Conservation (phyloP, 2,888 invertebrate genomes). For the Cataglyphis livida region DNA sequence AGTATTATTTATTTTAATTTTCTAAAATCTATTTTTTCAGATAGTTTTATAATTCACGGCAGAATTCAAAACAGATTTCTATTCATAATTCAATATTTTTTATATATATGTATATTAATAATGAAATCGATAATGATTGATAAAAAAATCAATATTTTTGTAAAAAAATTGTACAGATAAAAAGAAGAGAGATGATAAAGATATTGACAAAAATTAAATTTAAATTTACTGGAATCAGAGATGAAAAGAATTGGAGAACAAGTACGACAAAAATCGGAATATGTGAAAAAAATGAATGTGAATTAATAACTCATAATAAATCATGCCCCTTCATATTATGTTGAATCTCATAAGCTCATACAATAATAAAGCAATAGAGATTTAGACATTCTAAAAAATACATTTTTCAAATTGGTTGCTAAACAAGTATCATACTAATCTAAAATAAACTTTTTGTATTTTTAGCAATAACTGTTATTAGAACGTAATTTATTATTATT, state of each 20-base stretch:
- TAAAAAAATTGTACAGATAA: not conserved
- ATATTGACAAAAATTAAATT: not conserved
- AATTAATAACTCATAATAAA: not conserved
- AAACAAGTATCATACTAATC: not conserved
- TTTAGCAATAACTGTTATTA: not conserved
- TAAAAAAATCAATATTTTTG: not conserved
- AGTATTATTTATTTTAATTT: not conserved
- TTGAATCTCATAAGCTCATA: constrained; percentile 77
- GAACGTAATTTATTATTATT: not conserved
- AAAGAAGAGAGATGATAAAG: not conserved
- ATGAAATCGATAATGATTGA: not conserved
- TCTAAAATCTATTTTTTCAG: not conserved
- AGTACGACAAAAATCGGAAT: not conserved
- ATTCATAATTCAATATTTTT: not conserved
- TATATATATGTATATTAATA: not conserved
- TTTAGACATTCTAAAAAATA: constrained; percentile 64
- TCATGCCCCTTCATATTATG: constrained; percentile 25
- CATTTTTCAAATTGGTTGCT: not conserved
- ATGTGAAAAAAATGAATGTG: not conserved
- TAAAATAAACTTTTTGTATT: not conserved
- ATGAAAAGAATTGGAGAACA: not conserved
- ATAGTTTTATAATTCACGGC: not conserved
- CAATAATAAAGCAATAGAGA: constrained; percentile 83
- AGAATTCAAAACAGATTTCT: not conserved
- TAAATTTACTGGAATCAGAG: not conserved